These are phyloP conservation scores for Brachynemurus nebulosus DNA, from an alignment of 2,888 invertebrate genomes.

Conservation along the genomic window DNA sequence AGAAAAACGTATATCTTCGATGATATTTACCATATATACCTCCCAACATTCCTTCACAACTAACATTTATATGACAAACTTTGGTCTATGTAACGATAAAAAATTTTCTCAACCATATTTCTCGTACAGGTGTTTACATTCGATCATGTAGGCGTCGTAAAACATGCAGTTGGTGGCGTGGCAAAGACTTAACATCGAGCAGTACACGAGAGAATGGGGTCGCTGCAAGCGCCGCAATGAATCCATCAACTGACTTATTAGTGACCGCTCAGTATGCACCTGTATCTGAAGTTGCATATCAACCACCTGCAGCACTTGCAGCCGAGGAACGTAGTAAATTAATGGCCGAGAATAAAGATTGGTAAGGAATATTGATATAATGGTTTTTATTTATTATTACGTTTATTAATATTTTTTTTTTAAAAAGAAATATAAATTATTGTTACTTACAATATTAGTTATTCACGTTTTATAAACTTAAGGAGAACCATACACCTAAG, in stretches of 20 bases:
- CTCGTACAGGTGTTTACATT: constrained; percentile 12
- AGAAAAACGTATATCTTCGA: too few relatives aligned
- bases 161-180: constrained; percentile 27
- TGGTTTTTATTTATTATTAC: too few relatives aligned
- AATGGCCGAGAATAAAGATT: constrained; percentile 61
- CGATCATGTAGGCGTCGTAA: constrained; percentile 15
- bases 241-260: constrained; percentile 62
- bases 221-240: constrained; percentile 45
- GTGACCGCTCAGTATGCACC: constrained; percentile 62
- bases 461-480: too few relatives aligned
- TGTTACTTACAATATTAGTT: too few relatives aligned
- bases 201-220: constrained; percentile 34
- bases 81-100: too few relatives aligned
- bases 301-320: constrained; percentile 38
- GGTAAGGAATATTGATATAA: too few relatives aligned
- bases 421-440: too few relatives aligned
- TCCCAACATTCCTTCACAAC: neutral
- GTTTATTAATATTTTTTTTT: too few relatives aligned
- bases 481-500: too few relatives aligned
- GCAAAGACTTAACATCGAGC: constrained; percentile 37
- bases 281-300: constrained; percentile 49
- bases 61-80: neutral
- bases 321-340: constrained; percentile 58
- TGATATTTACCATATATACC: too few relatives aligned
- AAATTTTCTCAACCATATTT: too few relatives aligned